Conservation (phyloP, 2,888 invertebrate genomes). For the Lithophane leautieri region DNA sequence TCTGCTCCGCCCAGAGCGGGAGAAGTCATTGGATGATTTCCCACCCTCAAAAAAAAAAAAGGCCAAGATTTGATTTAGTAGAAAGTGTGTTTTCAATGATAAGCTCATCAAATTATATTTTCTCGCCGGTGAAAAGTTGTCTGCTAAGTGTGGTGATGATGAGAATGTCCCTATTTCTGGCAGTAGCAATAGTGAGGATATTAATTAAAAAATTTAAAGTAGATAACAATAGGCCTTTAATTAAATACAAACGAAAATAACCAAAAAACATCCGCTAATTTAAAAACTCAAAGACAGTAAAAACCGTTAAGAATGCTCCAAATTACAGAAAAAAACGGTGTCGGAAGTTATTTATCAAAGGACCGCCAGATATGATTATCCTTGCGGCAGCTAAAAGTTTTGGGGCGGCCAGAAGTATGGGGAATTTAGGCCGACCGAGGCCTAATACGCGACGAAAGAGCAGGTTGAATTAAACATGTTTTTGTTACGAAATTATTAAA, state of each 20-base stretch:
- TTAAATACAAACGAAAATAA: background rate
- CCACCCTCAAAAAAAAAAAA: too few species aligned
- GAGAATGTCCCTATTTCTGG: background rate
- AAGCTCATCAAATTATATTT: background rate
- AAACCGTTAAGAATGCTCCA: slow-evolving; percentile 28
- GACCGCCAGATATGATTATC: slow-evolving; percentile 44
- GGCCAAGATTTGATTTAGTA: too few species aligned
- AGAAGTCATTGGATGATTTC: too few species aligned
- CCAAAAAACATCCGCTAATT: slow-evolving; percentile 1
- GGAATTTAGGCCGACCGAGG: slow-evolving; percentile 40
- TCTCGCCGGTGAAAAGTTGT: background rate
- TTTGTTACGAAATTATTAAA: slow-evolving; percentile 50
- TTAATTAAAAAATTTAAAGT: background rate
- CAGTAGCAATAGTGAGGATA: background rate
- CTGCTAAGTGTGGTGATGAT: background rate
- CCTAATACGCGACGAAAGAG: slow-evolving; percentile 52
- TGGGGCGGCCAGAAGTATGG: slow-evolving; percentile 45
- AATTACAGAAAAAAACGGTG: slow-evolving; percentile 43
- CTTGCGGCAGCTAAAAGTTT: slow-evolving; percentile 39
- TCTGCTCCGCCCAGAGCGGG: too few species aligned
- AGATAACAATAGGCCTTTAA: background rate
- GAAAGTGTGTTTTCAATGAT: too few species aligned
- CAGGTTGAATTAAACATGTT: slow-evolving; percentile 51
- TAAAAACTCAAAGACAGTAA: slow-evolving; percentile 30
- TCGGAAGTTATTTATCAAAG: slow-evolving; percentile 54